Conservation (phyloP, 1,140 invertebrate species). For the Tenebrio molitor region DNA sequence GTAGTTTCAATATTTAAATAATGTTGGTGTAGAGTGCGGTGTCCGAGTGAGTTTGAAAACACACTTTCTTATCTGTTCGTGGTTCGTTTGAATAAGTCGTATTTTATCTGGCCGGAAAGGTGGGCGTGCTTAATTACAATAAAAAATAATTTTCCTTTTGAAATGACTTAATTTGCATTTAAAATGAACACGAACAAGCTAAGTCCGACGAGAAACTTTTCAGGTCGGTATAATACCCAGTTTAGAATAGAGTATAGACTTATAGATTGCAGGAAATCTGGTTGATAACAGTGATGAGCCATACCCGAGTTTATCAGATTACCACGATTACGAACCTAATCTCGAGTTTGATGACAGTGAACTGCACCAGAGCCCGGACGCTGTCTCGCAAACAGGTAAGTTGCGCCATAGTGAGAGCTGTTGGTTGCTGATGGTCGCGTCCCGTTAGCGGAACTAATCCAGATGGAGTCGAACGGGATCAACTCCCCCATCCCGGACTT, state of each 20-base stretch:
- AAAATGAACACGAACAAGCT: constrained; percentile 29
- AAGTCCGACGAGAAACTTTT: constrained; percentile 29
- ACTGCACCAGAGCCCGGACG: constrained; percentile 74
- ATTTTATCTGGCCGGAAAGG: background rate
- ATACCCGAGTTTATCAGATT: constrained; percentile 90
- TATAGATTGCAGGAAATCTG: background rate
- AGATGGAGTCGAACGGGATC: constrained; percentile 63
- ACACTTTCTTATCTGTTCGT: background rate
- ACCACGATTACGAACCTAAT: constrained; percentile 94
- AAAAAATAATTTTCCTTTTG: constrained; percentile 8
- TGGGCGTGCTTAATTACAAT: constrained; percentile 14
- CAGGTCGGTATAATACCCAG: constrained; percentile 23
- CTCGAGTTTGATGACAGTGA: constrained; percentile 97
- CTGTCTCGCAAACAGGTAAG: constrained; percentile 67
- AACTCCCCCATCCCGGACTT: constrained; percentile 65
- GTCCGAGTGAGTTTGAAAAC: background rate
- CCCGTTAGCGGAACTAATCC: constrained; percentile 61
- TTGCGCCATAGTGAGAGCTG: no score
- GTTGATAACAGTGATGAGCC: constrained; percentile 80
- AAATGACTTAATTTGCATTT: constrained; percentile 39
- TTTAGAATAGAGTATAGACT: background rate
- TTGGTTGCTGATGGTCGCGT: no score
- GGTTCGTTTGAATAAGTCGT: background rate
- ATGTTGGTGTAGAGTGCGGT: background rate
- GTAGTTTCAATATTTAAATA: background rate